phyloP scores from a whole-genome alignment of 1,140 invertebrate species.

The Drosophila baimaii region DNA sequence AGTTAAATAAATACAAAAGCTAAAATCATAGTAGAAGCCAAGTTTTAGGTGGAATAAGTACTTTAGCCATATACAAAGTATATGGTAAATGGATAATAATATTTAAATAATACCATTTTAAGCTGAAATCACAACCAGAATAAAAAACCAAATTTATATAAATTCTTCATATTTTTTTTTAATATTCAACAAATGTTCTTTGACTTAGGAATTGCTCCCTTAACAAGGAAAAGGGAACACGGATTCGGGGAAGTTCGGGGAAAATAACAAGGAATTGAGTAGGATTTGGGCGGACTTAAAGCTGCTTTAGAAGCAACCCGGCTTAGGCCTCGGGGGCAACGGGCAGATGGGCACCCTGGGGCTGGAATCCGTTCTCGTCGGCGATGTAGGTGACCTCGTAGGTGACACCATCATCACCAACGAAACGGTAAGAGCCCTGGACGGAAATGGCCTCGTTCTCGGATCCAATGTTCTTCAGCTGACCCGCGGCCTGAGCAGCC shows the following conservation, averaged over 20 bases:
- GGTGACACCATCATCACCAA: constrained; percentile 87
- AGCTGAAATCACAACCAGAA: neutral
- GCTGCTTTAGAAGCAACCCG: constrained; percentile 13
- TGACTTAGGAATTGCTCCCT: constrained; percentile 26
- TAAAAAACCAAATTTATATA: constrained; percentile 18
- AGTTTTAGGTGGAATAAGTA: neutral
- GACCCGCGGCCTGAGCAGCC: neutral
- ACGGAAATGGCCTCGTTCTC: constrained; percentile 84
- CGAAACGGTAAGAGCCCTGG: constrained; percentile 86
- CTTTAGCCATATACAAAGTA: too few relatives aligned
- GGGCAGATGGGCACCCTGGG: constrained; percentile 88
- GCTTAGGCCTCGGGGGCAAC: constrained; percentile 56
- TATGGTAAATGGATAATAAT: too few relatives aligned
- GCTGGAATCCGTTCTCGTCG: constrained; percentile 91
- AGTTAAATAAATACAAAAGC: neutral
- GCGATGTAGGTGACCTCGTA: constrained; percentile 88
- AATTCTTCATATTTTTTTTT: constrained; percentile 31
- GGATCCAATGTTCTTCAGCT: constrained; percentile 44
- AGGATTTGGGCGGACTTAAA: constrained; percentile 12
- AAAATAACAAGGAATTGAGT: constrained; percentile 29
- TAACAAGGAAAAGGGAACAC: neutral
- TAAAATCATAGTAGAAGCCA: neutral
- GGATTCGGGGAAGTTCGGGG: neutral
- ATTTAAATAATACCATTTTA: too few relatives aligned
- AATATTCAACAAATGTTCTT: constrained; percentile 42